Base-by-base conservation (phyloP, 2,113 vertebrate genomes). In the Todiramphus saurophagus region DNA sequence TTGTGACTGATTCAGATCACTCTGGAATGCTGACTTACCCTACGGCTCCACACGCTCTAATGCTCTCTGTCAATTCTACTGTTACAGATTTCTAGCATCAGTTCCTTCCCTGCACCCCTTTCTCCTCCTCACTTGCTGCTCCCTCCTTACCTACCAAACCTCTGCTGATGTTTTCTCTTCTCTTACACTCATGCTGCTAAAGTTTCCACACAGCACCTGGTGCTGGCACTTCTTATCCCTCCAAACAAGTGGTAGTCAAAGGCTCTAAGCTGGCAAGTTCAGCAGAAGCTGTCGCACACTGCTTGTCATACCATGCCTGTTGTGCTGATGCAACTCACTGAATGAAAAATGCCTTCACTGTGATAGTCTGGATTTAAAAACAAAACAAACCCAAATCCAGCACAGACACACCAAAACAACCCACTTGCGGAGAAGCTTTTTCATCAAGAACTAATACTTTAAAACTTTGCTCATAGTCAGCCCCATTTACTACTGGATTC, bases 1-100 rank as follows among this genome's bases (percentile, higher is more conserved):
- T 94, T 91, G 46, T 56, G 13, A 78, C 55, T 9, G 4, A 33
- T 72, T 82, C 64, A 62, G 68, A 53, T 76, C 37, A 24, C 27
- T 27, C 56, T 43, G 35, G 62, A 78, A 78, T 66, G 63, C 33
- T 82, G 53, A 94, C 62, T 69, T 72, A n/a, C 27, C 11, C 31
- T 53, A 4, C 0, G 0, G 56, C 64, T 87, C 84, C 13, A 41
- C 5, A 4, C 3, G 3, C 90, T 91, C 51, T n/a, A 4, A 31
- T 8, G 33, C 79, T 64, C 33, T 59, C 43, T 80, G 69, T 23
- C 46, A 67, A 1, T 83, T 78, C 37, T 43, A 28, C 51, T 84
- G 66, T 60, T 58, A 58, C 8, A 43, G n/a, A 68, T 44, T 89
- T 78, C 88, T 51, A 83, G 35, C 35, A 24, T 37, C 5, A 56